Evolutionary conservation across 2,797 vertebrate genomes (phyloP).

Genomic region (Paguma larvata): DNA sequence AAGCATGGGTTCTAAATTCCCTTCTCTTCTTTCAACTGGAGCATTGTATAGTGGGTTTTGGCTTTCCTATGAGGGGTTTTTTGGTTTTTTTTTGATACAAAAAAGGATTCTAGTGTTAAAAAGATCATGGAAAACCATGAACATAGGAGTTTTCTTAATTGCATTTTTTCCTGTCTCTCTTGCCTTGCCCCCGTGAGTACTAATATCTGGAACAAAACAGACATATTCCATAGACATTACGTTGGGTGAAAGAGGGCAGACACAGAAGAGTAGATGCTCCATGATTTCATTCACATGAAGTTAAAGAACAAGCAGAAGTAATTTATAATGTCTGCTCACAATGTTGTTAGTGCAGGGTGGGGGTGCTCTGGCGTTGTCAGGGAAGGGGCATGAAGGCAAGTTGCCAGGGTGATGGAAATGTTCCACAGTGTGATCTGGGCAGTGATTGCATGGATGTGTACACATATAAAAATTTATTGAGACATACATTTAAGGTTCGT

Average conservation of each 20-base stretch:
- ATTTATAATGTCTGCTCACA: not conserved
- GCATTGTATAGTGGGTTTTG: not conserved
- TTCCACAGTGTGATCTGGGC: not conserved
- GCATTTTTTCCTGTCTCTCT: not conserved
- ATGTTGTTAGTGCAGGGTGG: not conserved
- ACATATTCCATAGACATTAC: not conserved
- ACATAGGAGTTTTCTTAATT: not conserved
- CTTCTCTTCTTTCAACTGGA: slow-evolving; percentile 3
- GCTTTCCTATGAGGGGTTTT: slow-evolving; percentile 34
- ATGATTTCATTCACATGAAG: slow-evolving; percentile 23
- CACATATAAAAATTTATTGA: not conserved
- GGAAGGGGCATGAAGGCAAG: not conserved
- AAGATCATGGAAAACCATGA: not conserved
- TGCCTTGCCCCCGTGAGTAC: not conserved
- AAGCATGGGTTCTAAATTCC: not conserved
- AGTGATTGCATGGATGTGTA: not conserved
- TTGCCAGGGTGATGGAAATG: not conserved
- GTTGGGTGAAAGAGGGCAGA: not conserved
- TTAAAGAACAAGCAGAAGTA: not conserved
- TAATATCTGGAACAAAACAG: not conserved
- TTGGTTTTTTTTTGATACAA: not conserved
- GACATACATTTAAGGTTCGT: not conserved
- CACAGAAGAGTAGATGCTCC: not conserved
- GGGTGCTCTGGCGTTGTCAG: not conserved
- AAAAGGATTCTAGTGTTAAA: not conserved